Base-by-base conservation (phyloP, 2,888 invertebrate species). In the Chironomus tentans region DNA sequence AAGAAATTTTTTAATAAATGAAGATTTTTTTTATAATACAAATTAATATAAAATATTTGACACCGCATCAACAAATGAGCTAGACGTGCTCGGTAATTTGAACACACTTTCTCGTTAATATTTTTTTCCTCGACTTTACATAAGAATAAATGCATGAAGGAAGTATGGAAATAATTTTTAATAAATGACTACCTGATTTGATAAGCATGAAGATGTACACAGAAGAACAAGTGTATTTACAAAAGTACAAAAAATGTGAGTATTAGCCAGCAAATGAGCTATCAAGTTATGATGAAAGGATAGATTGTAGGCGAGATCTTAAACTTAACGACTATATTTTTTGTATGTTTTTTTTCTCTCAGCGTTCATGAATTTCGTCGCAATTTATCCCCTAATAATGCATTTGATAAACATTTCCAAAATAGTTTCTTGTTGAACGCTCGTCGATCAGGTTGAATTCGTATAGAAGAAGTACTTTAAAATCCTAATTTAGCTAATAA, bases 311-410 rank as follows among this genome's bases (percentile, higher is more conserved):
- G 24, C 21, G 22, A 65, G 65, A 65, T 65, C 65, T 65, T 65
- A 65, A 65, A 65, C 65, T 65, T 65, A 65, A 65, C 65, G 65
- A 65, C 65, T 65, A 65, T 38, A 38, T 65, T 65, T 65, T 65
- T 13, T 22, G 13, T 21, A 4, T 21, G 1, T 38, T 65, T 12
- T 65, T 65, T 21, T 21, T 24, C 10, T 12, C 10, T 3, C 10
- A 13, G 65, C 65, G 24, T 65, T 24, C 65, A 65, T 21, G 3
- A 65, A 13, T 65, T 65, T 65, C 13, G 13, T 24, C n/a, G 15
- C 18, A 6, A n/a, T 56, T 56, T 13, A 56, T 15, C 15, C 1
- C 56, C 56, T 56, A n/a, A 15, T 56, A 56, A 15, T 56, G 56
- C 56, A 24, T 22, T 65, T 24, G 62, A 65, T 21, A 21, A 4